phyloP scores from a whole-genome alignment of 1,140 invertebrate genomes.

The Drosophila lacteicornis region DNA sequence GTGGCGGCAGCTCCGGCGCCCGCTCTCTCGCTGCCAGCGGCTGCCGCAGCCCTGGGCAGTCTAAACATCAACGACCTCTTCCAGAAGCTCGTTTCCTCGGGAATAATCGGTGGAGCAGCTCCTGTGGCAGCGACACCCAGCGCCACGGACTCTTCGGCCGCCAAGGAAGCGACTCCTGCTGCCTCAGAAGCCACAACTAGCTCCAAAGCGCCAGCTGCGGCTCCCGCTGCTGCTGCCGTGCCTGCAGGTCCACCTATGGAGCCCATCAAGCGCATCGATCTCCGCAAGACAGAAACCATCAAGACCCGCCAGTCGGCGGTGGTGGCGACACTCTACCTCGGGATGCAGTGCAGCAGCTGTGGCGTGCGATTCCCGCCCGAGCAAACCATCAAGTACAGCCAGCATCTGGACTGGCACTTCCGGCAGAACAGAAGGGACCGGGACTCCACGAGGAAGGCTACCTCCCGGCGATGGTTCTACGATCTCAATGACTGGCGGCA shows the following conservation, averaged over 20 bases:
- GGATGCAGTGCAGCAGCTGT: conserved; percentile 97
- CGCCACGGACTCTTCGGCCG: neutral
- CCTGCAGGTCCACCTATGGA: conserved; percentile 68
- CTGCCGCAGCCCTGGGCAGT: conserved; percentile 74
- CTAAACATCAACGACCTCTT: conserved; percentile 93
- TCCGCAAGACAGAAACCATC: conserved; percentile 90
- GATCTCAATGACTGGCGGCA: conserved; percentile 96
- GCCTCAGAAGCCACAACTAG: conserved; percentile 11
- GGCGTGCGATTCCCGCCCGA: conserved; percentile 95
- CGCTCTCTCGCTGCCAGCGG: conserved; percentile 45
- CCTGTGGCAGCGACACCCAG: neutral
- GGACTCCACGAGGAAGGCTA: conserved; percentile 92
- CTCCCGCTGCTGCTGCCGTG: conserved; percentile 25
- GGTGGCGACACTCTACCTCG: conserved; percentile 90
- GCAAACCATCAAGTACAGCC: conserved; percentile 94
- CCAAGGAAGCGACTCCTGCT: conserved; percentile 13
- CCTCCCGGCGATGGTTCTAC: conserved; percentile 95
- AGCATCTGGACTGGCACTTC: conserved; percentile 99
- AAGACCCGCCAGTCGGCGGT: conserved; percentile 90
- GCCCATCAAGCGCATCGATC: conserved; percentile 87
- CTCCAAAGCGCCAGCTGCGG: conserved; percentile 50
- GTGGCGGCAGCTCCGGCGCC: conserved; percentile 20
- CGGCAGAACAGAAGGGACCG: conserved; percentile 95
- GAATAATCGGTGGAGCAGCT: conserved; percentile 88
- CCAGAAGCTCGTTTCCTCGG: conserved; percentile 92